A percentile compares a stretch with the other conserved stretches of the same genome.
phyloP scores from a whole-genome alignment of 2,113 vertebrate genomes.

The Canis aureus region DNA sequence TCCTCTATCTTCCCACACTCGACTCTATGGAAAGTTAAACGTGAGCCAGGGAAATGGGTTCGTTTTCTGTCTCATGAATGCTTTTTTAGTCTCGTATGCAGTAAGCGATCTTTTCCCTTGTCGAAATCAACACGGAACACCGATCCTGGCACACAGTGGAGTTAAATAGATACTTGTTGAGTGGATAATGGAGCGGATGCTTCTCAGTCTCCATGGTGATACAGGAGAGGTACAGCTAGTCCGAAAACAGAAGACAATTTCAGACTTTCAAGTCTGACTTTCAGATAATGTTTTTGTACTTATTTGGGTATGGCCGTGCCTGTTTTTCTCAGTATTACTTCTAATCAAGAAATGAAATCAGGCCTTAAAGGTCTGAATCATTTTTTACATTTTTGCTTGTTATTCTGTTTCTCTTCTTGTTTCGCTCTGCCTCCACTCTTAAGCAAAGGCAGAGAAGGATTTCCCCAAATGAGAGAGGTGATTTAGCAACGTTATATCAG shows the following conservation, averaged over 20 bases:
- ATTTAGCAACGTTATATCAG: not conserved
- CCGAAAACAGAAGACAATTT: not conserved
- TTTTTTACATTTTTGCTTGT: not conserved
- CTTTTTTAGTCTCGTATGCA: constrained; percentile 22
- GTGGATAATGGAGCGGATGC: not conserved
- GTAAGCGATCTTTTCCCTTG: not conserved
- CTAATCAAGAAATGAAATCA: not conserved
- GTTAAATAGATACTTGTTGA: constrained; percentile 11
- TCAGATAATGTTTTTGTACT: not conserved
- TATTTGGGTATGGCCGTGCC: not conserved
- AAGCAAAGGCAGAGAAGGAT: not conserved
- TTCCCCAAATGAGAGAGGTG: not conserved
- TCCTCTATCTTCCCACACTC: not conserved
- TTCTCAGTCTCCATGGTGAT: not conserved
- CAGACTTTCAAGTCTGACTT: not conserved
- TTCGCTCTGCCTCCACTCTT: not conserved
- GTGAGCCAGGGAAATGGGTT: constrained; percentile 13
- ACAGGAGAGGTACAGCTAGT: not conserved
- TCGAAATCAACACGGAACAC: not conserved
- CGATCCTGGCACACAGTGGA: not conserved
- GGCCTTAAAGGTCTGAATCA: not conserved
- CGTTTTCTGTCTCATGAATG: not conserved
- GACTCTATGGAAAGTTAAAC: not conserved
- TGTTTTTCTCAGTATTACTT: constrained; percentile 38
- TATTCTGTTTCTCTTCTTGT: not conserved